Conservation (phyloP, 2,797 vertebrate genomes). For the Rhinella marina region DNA sequence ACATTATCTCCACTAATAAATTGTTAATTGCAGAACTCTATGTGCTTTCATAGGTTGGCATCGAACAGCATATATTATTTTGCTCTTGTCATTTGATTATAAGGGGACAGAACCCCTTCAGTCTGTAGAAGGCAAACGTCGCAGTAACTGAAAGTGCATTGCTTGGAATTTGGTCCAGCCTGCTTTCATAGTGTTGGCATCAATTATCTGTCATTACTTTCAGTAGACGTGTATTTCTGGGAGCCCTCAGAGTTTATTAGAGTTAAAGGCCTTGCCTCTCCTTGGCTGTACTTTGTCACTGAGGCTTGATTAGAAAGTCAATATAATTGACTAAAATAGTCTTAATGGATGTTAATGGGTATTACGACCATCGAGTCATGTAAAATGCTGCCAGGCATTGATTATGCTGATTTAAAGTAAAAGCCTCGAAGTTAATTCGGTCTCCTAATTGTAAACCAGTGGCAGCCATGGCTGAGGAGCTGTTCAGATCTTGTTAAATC, state of each 20-base stretch:
- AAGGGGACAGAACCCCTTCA: background rate
- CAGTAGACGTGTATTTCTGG: background rate
- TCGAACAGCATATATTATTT: background rate
- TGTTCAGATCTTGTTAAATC: background rate
- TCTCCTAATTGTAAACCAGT: background rate
- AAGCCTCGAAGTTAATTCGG: background rate
- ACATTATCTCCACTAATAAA: too few relatives aligned
- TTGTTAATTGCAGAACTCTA: too few relatives aligned
- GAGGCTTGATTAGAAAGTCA: constrained; percentile 18
- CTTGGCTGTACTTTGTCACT: background rate
- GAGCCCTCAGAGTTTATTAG: background rate
- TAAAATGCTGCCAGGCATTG: constrained; percentile 21
- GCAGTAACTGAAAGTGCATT: background rate
- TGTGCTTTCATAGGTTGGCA: background rate
- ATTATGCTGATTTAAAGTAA: constrained; percentile 24
- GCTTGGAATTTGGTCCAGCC: background rate
- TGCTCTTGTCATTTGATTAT: background rate
- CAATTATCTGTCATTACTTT: background rate
- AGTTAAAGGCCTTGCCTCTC: background rate
- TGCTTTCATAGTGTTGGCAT: background rate
- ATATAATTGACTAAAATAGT: constrained; percentile 26
- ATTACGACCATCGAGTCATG: constrained; percentile 13
- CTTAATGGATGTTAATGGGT: constrained; percentile 49
- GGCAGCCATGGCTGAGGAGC: background rate
- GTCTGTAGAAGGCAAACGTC: background rate